Conservation (phyloP, 2,888 invertebrate species). For the Callyntrura guangdongensis region DNA sequence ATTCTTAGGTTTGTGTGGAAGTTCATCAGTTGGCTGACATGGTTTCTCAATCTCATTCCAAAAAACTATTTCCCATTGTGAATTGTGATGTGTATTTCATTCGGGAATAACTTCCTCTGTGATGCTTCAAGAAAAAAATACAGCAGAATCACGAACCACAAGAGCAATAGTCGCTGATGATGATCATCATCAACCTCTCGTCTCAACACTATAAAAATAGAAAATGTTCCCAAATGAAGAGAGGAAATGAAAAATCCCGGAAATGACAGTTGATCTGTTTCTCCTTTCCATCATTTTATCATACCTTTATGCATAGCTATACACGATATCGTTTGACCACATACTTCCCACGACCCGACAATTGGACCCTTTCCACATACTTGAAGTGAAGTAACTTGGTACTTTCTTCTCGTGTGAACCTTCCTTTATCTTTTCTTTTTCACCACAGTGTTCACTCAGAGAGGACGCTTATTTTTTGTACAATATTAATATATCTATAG, state of each 20-base stretch:
- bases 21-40: too few species aligned
- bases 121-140: too few species aligned
- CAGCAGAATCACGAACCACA: background rate
- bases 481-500: background rate
- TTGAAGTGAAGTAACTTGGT: background rate
- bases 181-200: background rate
- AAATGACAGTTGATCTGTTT: slow-evolving; percentile 39
- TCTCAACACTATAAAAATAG: background rate
- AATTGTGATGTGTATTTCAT: background rate
- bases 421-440: background rate
- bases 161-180: background rate
- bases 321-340: background rate
- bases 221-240: slow-evolving; percentile 7
- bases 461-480: background rate
- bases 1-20: too few species aligned
- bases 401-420: background rate
- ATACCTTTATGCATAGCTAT: background rate
- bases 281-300: background rate
- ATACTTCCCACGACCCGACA: background rate
- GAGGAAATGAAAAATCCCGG: slow-evolving; percentile 49
- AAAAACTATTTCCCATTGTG: background rate
- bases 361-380: background rate
- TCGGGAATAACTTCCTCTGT: too few species aligned
- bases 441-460: background rate
- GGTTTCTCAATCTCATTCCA: background rate